These are phyloP conservation scores for Aphis gossypii DNA, from an alignment of 1,140 invertebrate genomes.

Conservation along the genomic window DNA sequence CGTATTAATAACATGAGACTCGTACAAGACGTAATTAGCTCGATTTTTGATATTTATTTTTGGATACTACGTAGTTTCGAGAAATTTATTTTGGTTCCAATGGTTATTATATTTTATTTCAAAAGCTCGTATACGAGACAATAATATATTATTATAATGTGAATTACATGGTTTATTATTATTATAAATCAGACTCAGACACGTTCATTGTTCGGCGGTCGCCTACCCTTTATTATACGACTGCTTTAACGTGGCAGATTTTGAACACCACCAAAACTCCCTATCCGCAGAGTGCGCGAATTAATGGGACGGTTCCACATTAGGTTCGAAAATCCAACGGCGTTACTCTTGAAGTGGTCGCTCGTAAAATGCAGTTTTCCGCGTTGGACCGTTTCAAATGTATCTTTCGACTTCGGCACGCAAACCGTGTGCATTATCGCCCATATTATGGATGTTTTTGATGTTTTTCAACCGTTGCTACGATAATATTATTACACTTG, in stretches of 20 bases:
- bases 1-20: not conserved
- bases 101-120: not conserved
- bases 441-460: not conserved
- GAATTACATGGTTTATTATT: not conserved
- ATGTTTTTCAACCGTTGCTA: not conserved
- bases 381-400: not conserved
- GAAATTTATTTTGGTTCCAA: not conserved
- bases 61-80: not conserved
- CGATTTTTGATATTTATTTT: not conserved
- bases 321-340: not conserved
- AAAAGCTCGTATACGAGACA: not conserved
- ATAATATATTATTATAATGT: constrained; percentile 20
- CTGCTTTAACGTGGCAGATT: not conserved
- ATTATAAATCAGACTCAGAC: constrained; percentile 11
- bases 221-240: not conserved
- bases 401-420: not conserved
- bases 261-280: not conserved
- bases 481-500: not conserved
- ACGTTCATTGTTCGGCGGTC: not conserved
- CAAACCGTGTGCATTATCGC: not conserved
- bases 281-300: not conserved
- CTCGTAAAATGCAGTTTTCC: constrained; percentile 1
- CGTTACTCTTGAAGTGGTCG: not conserved
- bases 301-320: not conserved
- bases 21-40: not conserved